A percentile compares a stretch with the other conserved stretches of the same genome.
Conservation (phyloP, 2,888 invertebrate genomes). For the Aplocera efformata region DNA sequence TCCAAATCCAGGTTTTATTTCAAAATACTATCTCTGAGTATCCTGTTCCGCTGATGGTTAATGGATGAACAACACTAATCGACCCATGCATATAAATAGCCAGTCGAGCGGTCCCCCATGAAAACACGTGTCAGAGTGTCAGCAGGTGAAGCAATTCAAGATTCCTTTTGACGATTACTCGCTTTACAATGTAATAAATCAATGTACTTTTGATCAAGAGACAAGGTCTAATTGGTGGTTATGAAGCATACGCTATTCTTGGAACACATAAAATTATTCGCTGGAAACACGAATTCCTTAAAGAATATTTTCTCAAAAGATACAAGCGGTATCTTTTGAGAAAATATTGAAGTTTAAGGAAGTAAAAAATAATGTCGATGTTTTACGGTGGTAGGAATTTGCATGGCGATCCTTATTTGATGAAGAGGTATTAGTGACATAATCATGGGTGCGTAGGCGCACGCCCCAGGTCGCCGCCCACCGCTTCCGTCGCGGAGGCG, state of each 20-base stretch:
- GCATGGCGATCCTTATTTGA: slow-evolving; percentile 64
- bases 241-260: slow-evolving; percentile 35
- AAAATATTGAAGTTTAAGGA: slow-evolving; percentile 29
- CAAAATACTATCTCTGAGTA: slow-evolving; percentile 1
- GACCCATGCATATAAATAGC: slow-evolving; percentile 57
- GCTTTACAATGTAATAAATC: slow-evolving; percentile 44
- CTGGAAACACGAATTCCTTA: slow-evolving; percentile 28
- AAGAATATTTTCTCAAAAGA: slow-evolving; percentile 4
- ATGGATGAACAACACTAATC: slow-evolving; percentile 51
- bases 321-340: slow-evolving; percentile 25
- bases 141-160: slow-evolving; percentile 47
- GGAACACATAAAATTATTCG: slow-evolving; percentile 29
- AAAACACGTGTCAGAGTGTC: slow-evolving; percentile 49
- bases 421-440: slow-evolving; percentile 68
- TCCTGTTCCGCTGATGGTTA: slow-evolving; percentile 51
- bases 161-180: slow-evolving; percentile 43
- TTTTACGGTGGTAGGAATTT: slow-evolving; percentile 41
- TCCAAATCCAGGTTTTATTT: slow-evolving; percentile 27
- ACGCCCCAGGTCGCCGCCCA: slow-evolving; percentile 62
- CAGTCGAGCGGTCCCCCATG: slow-evolving; percentile 39
- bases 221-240: slow-evolving; percentile 35
- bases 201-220: slow-evolving; percentile 26
- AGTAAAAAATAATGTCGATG: slow-evolving; percentile 26
- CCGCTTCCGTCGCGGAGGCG: slow-evolving; percentile 73
- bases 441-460: slow-evolving; percentile 63